phyloP scores from a whole-genome alignment of 2,888 invertebrate genomes.

The Papilio gigon region DNA sequence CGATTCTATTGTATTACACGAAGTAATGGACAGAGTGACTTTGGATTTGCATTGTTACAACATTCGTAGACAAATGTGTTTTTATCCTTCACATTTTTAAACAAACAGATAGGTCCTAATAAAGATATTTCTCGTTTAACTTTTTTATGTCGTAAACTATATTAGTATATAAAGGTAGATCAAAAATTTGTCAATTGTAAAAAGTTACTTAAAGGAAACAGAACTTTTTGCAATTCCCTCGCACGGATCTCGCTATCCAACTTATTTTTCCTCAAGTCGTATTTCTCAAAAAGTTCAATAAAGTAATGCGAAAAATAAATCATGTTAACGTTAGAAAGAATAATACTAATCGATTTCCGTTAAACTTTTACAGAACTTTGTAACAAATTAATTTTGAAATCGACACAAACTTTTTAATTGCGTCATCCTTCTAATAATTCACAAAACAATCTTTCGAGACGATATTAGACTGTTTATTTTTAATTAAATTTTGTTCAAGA shows the following conservation, averaged over 20 bases:
- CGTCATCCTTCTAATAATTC: slow-evolving; percentile 23
- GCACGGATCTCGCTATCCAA: neutral
- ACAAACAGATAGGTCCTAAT: too few species aligned
- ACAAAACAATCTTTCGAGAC: slow-evolving; percentile 34
- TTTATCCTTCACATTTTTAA: too few species aligned
- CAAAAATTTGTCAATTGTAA: neutral
- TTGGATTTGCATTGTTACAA: too few species aligned
- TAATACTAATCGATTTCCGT: slow-evolving; percentile 17
- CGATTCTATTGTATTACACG: neutral
- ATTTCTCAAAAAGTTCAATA: neutral
- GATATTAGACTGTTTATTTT: slow-evolving; percentile 41
- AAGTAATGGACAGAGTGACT: too few species aligned
- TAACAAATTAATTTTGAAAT: slow-evolving; percentile 28
- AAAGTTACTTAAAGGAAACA: neutral
- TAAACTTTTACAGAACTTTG: slow-evolving; percentile 13
- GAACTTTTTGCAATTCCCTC: neutral
- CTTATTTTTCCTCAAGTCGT: neutral
- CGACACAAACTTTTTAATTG: slow-evolving; percentile 29
- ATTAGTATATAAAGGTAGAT: too few species aligned
- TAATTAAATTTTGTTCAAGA: slow-evolving; percentile 40
- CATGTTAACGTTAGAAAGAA: neutral
- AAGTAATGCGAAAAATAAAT: slow-evolving; percentile 9
- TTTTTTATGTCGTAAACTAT: too few species aligned
- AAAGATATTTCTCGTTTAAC: too few species aligned
- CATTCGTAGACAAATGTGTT: too few species aligned